Evolutionary conservation across 2,888 invertebrate species (phyloP).

Genomic region (Pantelozetes paolii): DNA sequence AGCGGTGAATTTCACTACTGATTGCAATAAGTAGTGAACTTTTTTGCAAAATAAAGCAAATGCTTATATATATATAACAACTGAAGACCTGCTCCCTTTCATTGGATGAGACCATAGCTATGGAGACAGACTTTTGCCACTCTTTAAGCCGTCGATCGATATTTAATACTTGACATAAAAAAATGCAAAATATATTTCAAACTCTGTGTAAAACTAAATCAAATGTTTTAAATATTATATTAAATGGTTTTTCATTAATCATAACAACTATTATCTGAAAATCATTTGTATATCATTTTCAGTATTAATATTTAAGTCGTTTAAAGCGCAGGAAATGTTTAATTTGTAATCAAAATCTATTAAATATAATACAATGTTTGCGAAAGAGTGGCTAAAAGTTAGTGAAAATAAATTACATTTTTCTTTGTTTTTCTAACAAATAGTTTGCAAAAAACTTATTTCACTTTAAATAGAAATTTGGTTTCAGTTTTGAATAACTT

Average conservation of each 20-base stretch:
- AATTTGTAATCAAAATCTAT: not conserved
- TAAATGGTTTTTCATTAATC: not conserved
- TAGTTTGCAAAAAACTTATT: too few species aligned
- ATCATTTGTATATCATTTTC: not conserved
- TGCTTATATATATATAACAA: not conserved
- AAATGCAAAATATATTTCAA: not conserved
- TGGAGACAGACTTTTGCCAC: constrained; percentile 23
- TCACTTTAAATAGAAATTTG: not conserved
- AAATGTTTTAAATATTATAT: not conserved
- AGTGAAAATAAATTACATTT: not conserved
- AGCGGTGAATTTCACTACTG: not conserved
- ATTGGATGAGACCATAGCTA: constrained; percentile 36
- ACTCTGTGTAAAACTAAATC: not conserved
- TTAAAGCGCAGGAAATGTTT: not conserved
- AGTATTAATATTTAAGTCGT: not conserved
- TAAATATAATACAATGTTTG: not conserved
- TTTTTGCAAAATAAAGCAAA: not conserved
- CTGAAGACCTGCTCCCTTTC: not conserved
- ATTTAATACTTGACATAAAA: constrained; percentile 17
- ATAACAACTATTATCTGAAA: not conserved
- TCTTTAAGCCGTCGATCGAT: constrained; percentile 25
- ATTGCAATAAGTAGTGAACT: not conserved
- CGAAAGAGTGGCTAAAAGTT: not conserved
- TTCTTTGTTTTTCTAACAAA: not conserved
- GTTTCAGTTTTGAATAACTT: not conserved